Evolutionary conservation across 2,113 vertebrate species (phyloP), one percentile per base, ranked within the genome.

Genomic region (Microtus montanus): DNA sequence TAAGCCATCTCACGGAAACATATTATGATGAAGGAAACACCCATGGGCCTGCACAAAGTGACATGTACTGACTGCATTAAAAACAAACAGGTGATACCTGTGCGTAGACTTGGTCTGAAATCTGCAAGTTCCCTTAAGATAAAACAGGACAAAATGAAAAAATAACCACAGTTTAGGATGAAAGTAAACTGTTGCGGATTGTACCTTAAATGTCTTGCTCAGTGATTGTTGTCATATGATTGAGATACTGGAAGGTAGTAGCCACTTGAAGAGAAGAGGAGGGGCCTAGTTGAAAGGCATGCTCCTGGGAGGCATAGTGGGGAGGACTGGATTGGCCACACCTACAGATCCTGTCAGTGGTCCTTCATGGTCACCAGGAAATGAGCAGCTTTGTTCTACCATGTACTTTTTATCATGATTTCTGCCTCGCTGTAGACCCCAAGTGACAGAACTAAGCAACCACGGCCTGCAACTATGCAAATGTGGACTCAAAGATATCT

Each of bases 1-100:
- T 96, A 97, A 95, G 24, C 90, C 89, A 96, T 93, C 89, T 92
- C 95, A 94, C 86, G 38, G 85, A 89, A 96, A 93, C 49, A 80
- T 0, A 64, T 73, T 89, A 52, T 96, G 35, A 58, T 94, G 54
- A 74, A 0, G 0, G 95, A 95, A 79, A 85, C 74, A n/a, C 78
- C 38, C 58, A 79, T 47, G 47, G 80, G 2, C 1, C 1, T 10
- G 35, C 35, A 88, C 73, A 88, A 97, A 92, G 92, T 54, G 80
- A 17, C 49, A 49, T 63, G 28, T 89, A 85, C 35, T 94, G 94
- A 93, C 19, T 93, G 92, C 88, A 24, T 80, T 70, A 78, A 35
- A 95, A 98, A 97, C 35, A 93, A 97, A 87, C 75, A 15, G 14
- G 2, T 0, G 0, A 77, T 93, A 96, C 19, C 38, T 96, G n/a